A percentile compares a stretch with the other conserved stretches of the same genome.
Evolutionary conservation across 2,888 invertebrate genomes (phyloP).

Genomic region (Eudasyphora cyanicolor): DNA sequence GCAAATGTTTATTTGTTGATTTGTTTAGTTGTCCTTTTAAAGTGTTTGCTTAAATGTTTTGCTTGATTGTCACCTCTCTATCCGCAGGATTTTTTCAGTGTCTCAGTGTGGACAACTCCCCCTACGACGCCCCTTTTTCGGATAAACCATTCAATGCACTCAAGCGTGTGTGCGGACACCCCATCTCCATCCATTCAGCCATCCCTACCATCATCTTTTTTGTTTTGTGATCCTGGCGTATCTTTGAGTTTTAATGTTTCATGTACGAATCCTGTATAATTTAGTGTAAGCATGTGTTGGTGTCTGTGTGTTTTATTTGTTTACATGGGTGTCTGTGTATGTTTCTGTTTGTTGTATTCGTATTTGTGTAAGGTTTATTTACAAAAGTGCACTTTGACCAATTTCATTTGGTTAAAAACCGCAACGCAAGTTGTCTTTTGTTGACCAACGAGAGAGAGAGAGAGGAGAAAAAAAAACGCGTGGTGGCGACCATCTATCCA

Average conservation of each 20-base stretch:
- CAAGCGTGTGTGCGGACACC: neutral
- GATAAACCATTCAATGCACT: neutral
- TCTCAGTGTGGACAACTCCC: neutral
- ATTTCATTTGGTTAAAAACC: slow-evolving; percentile 63
- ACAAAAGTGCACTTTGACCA: slow-evolving; percentile 65
- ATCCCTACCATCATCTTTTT: slow-evolving; percentile 14
- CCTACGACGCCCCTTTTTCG: neutral
- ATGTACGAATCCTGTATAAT: slow-evolving; percentile 4
- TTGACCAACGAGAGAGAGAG: slow-evolving; percentile 51
- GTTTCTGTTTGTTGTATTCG: slow-evolving; percentile 41
- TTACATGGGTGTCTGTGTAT: slow-evolving; percentile 22
- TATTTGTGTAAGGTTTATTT: slow-evolving; percentile 59
- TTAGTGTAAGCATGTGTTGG: slow-evolving; percentile 20
- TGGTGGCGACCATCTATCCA: neutral
- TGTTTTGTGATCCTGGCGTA: slow-evolving; percentile 10
- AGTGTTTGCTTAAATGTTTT: slow-evolving; percentile 67
- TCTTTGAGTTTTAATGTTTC: slow-evolving; percentile 4
- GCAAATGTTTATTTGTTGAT: slow-evolving; percentile 58
- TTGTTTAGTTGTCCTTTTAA: slow-evolving; percentile 63
- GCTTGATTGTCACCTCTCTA: slow-evolving; percentile 52
- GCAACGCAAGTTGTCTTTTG: slow-evolving; percentile 64
- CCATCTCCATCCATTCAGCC: neutral
- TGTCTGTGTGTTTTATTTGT: neutral
- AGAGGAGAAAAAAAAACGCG: neutral
- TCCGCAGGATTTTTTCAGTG: neutral